Evolutionary conservation across 2,888 invertebrate genomes (phyloP).

Genomic region (Xylota sylvarum): DNA sequence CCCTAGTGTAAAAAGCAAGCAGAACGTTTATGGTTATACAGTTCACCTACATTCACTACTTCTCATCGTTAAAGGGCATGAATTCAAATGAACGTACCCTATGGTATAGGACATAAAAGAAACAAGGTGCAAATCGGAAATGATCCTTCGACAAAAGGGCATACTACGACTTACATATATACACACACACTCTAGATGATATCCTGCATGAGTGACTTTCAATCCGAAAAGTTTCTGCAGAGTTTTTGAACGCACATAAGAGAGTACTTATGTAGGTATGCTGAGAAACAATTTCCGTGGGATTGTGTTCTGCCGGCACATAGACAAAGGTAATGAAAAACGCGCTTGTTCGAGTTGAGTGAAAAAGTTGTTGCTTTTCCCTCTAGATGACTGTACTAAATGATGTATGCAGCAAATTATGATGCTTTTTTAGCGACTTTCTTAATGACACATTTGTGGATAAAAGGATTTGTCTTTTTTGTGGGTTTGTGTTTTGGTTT

Average conservation of each 20-base stretch:
- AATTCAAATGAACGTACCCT: slow-evolving; percentile 36
- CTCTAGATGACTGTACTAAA: slow-evolving; percentile 32
- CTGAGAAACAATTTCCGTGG: slow-evolving; percentile 52
- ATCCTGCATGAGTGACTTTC: slow-evolving; percentile 53
- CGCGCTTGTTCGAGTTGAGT: slow-evolving; percentile 47
- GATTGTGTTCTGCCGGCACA: slow-evolving; percentile 40
- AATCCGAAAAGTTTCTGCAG: slow-evolving; percentile 53
- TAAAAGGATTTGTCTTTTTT: not conserved
- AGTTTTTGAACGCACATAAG: slow-evolving; percentile 33
- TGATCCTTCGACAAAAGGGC: slow-evolving; percentile 48
- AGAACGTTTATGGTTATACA: not conserved
- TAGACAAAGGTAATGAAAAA: slow-evolving; percentile 52
- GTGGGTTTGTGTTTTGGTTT: not conserved
- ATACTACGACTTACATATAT: slow-evolving; percentile 20
- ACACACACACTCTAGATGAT: slow-evolving; percentile 30
- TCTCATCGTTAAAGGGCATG: slow-evolving; percentile 7
- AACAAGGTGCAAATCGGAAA: slow-evolving; percentile 65
- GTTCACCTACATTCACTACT: slow-evolving; percentile 7
- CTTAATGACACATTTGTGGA: slow-evolving; percentile 54
- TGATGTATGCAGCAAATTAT: slow-evolving; percentile 57
- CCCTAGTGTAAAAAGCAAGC: not conserved
- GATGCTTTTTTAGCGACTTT: slow-evolving; percentile 19
- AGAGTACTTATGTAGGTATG: slow-evolving; percentile 30
- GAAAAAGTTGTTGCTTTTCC: slow-evolving; percentile 38
- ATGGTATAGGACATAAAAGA: slow-evolving; percentile 26